Base-by-base conservation (phyloP, 2,888 invertebrate species). In the Perizoma affinitatum region DNA sequence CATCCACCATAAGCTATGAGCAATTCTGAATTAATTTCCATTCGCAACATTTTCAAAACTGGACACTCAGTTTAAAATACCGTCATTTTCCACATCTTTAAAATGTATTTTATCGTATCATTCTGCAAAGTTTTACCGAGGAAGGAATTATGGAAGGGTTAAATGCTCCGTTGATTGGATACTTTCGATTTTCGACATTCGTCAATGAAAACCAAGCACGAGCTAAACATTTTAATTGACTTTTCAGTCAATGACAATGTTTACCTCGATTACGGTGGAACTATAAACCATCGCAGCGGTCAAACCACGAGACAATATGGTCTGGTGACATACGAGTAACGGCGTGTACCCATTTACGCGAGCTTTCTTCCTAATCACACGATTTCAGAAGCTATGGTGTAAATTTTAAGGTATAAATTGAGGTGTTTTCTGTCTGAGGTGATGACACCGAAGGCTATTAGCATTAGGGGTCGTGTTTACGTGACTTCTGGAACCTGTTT, bases 311-410 rank as follows among this genome's bases (percentile, higher is more conserved):
- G 72, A 84, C 80, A 84, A 84, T 87, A 83, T 82, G 76, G 75
- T 79, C 79, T 80, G 82, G 86, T 81, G 88, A 89, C 88, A 88
- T 78, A 83, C 79, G 79, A 76, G 80, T 87, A 90, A 90, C 90
- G 90, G 90, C 72, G 68, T 71, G 84, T 75, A 78, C 88, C 83
- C 83, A 85, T 87, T 89, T 83, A 79, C 81, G 70, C 76, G 74
- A 47, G 58, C 51, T 51, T 49, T 51, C 57, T 10, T 47, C 59
- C 54, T 49, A 9, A 33, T 22, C 55, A 54, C 44, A 67, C 66
- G 9, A 78, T 78, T 71, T 65, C 36, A 36, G 70, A 69, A 50
- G 72, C 69, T 82, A 72, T 48, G 0, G 0, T 0, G 0, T 8
- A 60, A 36, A 0, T 0, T 5, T 57, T 76, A 86, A 65, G 79